Evolutionary conservation across 2,888 invertebrate species (phyloP).

Genomic region (Auanema freiburgensis): DNA sequence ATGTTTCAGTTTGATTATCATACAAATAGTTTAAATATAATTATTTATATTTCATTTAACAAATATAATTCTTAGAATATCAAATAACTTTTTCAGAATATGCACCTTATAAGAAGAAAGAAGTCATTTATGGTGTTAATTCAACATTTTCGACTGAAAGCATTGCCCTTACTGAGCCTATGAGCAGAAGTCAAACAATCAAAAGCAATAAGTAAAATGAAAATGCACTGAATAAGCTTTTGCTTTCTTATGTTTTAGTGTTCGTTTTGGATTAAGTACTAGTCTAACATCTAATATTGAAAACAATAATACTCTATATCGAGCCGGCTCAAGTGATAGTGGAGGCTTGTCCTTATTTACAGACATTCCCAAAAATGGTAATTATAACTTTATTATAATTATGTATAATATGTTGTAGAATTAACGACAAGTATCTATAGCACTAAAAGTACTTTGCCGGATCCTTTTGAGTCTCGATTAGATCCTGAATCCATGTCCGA

Average conservation of each 20-base stretch:
- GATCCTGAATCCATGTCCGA: constrained; percentile 20
- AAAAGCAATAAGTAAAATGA: background rate
- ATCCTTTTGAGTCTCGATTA: constrained; percentile 5
- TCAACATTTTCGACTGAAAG: constrained; percentile 43
- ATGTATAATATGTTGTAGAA: too few relatives aligned
- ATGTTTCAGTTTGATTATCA: too few relatives aligned
- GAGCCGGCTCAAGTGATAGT: constrained; percentile 39
- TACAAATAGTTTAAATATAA: background rate
- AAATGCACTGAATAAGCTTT: background rate
- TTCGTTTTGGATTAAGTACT: constrained; percentile 7
- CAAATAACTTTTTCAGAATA: constrained; percentile 15
- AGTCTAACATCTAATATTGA: constrained; percentile 17
- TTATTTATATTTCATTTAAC: background rate
- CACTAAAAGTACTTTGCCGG: background rate
- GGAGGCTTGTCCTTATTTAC: constrained; percentile 30
- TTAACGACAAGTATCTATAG: background rate
- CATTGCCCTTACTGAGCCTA: constrained; percentile 6
- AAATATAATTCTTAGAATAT: background rate
- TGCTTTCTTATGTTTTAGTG: background rate
- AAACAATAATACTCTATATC: constrained; percentile 14
- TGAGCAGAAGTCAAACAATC: background rate
- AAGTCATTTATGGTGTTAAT: constrained; percentile 43
- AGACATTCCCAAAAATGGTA: background rate
- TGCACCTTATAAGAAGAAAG: constrained; percentile 12
- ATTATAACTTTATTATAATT: too few relatives aligned